Base-by-base conservation (phyloP, 2,797 vertebrate genomes). In the Tarsius wallacei region DNA sequence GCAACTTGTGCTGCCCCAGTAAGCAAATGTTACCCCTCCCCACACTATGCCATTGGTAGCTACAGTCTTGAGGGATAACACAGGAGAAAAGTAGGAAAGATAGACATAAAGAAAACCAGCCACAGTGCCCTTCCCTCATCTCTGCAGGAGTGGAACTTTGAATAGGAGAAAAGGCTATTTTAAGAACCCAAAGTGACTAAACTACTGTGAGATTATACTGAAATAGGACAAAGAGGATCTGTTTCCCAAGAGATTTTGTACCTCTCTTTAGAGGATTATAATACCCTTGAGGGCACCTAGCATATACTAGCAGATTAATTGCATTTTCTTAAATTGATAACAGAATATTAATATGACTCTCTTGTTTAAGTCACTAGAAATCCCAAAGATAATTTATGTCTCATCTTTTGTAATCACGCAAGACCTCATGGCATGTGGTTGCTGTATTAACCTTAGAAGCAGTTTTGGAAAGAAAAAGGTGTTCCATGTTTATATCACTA, bases 401-500 rank as follows among this genome's bases (percentile, higher is more conserved):
- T 16, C 22, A 36, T 36, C 7, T 22, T 87, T 61, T 66, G 63
- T 68, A 71, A 53, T 49, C 33, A 76, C 57, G 16, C 1, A 49
- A 24, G 7, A 86, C 26, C 24, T 83, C 6, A n/a, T 42, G 88
- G 28, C 16, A 87, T n/a, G 21, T 4, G 16, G 49, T 9, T 93
- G 47, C n/a, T 51, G 0, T 36, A 26, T 49, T 33, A 92, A 87
- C 31, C 36, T 93, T 94, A 81, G 33, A 96, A 93, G n/a, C 53
- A 90, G 22, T 93, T 78, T 90, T 5, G 33, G 59, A 81, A 94
- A 81, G 36, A 90, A 63, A 66, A 59, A 93, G 78, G 19, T 33
- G 14, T 31, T 74, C 57, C 81, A 53, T 36, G 21, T 70, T 49
- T 80, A 90, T 24, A 47, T 70, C 33, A 31, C 21, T 57, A 17